Base-by-base conservation (phyloP, 2,113 vertebrate species). In the Xenopus laevis region DNA sequence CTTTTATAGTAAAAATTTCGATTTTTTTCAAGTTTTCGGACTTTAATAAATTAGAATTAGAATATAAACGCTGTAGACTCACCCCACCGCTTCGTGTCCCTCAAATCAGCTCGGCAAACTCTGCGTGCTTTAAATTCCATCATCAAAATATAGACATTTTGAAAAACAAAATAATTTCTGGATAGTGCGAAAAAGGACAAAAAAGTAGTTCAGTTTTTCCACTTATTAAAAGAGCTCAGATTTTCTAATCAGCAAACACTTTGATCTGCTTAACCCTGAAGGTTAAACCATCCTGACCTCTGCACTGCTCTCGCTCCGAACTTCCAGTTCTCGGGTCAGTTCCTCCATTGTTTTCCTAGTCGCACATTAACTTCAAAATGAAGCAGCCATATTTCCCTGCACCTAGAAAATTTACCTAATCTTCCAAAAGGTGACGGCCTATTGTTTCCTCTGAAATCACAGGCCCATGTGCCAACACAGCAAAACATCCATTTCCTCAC, bases 191-290 rank as follows among this genome's bases (percentile, higher is more conserved):
- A 40, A 40, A 40, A 40, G 5, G 33, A 4, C 5, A 8, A 73
- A 73, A 59, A 50, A 23, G 21, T 46, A 58, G 10, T 30, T 80
- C 82, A 84, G 85, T 88, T 88, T 75, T 90, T 84, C 79, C 20
- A 82, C 86, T 86, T 84, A 87, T 91, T 89, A 83, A 81, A 82
- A 81, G 82, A 83, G 80, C 71, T 75, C 77, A 81, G 81, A 82
- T 85, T 74, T 78, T 79, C 82, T 84, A 81, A 82, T 88, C 84
- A 81, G 81, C 61, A 69, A 84, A 80, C 79, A 55, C 88, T 93
- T 92, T 91, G 89, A 93, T 92, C 86, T 90, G 77, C 86, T 89
- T 88, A 89, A 91, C 90, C 89, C 83, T 78, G 85, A 83, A 89
- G 92, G 88, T 90, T 86, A 89, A 85, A 84, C 81, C 50, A 78